Percentiles rank a stretch among this genome's conserved stretches.
Evolutionary conservation across 2,888 invertebrate species (phyloP).

Genomic region (Psylliodes chrysocephalus): DNA sequence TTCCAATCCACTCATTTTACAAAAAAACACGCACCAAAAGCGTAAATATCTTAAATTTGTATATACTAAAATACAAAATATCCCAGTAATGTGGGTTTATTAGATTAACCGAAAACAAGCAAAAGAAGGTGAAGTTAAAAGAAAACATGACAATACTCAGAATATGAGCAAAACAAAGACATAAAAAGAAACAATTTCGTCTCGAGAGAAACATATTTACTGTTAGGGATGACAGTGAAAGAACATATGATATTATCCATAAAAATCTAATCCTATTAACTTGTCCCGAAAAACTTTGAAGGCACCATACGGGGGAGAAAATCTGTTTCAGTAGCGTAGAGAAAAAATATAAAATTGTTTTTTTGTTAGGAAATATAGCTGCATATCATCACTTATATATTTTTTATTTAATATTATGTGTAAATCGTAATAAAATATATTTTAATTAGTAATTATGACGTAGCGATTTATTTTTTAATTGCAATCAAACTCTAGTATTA

Average conservation of each 20-base stretch:
- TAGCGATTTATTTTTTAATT: no score
- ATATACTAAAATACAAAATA: no score
- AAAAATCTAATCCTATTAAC: slow-evolving; percentile 65
- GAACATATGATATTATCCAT: slow-evolving; percentile 63
- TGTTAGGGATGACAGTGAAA: slow-evolving; percentile 55
- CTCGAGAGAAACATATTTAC: slow-evolving; percentile 56
- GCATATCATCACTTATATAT: no score
- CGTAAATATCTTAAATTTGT: no score
- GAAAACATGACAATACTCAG: slow-evolving; percentile 26
- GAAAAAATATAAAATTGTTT: no score
- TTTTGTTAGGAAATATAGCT: no score
- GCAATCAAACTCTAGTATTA: no score
- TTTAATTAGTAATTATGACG: no score
- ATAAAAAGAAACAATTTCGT: slow-evolving; percentile 35
- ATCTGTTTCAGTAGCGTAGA: slow-evolving; percentile 20
- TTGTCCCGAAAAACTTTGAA: slow-evolving; percentile 56
- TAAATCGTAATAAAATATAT: no score
- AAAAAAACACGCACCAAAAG: no score
- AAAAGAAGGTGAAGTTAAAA: slow-evolving; percentile 28
- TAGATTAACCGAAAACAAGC: slow-evolving; percentile 27
- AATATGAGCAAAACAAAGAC: slow-evolving; percentile 32
- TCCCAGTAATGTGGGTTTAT: slow-evolving; percentile 23
- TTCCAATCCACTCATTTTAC: no score
- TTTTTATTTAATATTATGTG: no score
- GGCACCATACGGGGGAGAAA: slow-evolving; percentile 57